A percentile compares a stretch with the other conserved stretches of the same genome.
Evolutionary conservation across 64 coral and sea anemone species (phyloP).

Genomic region (Pachyseris speciosa): DNA sequence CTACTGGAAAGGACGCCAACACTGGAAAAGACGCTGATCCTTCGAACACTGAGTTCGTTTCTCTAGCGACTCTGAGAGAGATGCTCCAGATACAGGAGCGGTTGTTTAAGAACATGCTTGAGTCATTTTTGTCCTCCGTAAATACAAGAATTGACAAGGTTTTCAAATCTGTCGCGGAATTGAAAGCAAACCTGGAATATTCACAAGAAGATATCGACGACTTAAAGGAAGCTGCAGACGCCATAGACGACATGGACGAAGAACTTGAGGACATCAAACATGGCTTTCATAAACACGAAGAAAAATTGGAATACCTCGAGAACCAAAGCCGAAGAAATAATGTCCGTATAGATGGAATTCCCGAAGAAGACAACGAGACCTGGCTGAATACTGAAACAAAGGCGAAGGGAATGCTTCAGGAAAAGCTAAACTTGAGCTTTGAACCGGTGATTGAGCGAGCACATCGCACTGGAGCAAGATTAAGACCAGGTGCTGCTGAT

Average conservation of each 20-base stretch:
- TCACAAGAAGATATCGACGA: neutral
- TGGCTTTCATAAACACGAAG: neutral
- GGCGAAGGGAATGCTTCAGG: neutral
- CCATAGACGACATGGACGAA: neutral
- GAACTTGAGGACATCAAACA: neutral
- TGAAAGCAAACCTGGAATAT: neutral
- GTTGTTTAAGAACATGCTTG: neutral
- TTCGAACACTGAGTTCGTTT: neutral
- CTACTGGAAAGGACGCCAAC: neutral
- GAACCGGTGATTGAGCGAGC: constrained; percentile 3
- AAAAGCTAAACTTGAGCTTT: neutral
- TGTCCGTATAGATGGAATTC: neutral
- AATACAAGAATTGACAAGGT: neutral
- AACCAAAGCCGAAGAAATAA: constrained; percentile 1
- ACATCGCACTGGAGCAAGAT: neutral
- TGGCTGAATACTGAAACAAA: neutral
- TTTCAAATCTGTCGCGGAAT: neutral
- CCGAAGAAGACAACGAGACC: neutral
- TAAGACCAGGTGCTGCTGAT: neutral
- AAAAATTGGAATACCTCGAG: neutral
- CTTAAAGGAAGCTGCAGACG: neutral
- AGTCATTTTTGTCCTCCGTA: neutral
- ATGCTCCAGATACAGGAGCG: neutral
- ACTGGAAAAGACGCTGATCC: neutral
- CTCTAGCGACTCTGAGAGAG: neutral